Conservation (phyloP, 2,113 vertebrate species). For the Isichthys henryi region DNA sequence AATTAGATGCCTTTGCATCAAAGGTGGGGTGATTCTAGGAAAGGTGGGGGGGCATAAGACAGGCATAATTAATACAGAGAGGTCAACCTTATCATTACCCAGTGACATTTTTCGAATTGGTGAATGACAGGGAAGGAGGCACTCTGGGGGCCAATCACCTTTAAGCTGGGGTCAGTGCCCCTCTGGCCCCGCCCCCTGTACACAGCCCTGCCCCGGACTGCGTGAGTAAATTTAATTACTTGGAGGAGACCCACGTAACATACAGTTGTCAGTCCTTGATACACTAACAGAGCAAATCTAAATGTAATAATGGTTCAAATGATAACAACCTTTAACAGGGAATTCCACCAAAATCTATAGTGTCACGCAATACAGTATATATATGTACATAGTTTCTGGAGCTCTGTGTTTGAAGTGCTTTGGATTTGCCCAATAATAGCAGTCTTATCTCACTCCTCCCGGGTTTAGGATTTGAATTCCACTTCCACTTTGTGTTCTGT, state of each 20-base stretch:
- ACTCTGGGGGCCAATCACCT: not conserved
- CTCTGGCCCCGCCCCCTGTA: not conserved
- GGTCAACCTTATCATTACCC: not conserved
- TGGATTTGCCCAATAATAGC: not conserved
- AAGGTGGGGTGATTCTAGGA: not conserved
- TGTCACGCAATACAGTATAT: not conserved
- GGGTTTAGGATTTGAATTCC: not conserved
- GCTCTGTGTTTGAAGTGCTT: not conserved
- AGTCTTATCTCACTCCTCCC: not conserved
- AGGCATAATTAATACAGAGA: not conserved
- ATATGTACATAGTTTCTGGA: not conserved
- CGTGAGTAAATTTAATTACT: no score
- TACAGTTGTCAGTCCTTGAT: no score
- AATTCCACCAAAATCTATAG: no score
- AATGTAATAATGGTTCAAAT: no score
- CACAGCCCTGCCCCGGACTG: not conserved
- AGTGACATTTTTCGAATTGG: not conserved
- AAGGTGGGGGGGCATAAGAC: not conserved
- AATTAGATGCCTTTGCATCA: not conserved
- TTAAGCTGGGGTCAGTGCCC: not conserved
- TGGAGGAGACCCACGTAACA: no score
- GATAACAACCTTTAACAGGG: not conserved
- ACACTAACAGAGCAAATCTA: no score
- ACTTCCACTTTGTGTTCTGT: not conserved
- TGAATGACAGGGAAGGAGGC: not conserved